These are phyloP conservation scores for Drosophila nikananu DNA, from an alignment of 1,140 invertebrate species.

Conservation along the genomic window DNA sequence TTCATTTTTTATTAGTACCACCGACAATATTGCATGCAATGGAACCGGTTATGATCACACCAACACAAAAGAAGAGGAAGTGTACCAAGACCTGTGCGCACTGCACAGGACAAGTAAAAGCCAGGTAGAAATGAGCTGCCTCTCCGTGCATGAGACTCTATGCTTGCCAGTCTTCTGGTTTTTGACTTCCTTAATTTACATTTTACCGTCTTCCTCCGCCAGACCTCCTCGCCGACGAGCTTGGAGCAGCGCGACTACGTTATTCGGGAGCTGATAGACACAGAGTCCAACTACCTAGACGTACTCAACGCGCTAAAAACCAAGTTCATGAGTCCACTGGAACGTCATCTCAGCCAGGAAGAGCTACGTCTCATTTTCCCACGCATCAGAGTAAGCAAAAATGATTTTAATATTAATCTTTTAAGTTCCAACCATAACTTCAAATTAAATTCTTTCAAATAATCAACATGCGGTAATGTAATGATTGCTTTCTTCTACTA, in stretches of 20 bases:
- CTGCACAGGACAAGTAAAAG: slow-evolving; percentile 84
- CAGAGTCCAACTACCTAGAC: slow-evolving; percentile 98
- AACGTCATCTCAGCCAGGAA: slow-evolving; percentile 89
- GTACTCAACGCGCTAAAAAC: slow-evolving; percentile 95
- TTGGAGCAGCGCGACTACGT: slow-evolving; percentile 97
- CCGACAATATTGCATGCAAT: slow-evolving; percentile 84
- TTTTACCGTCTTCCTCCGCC: slow-evolving; percentile 7
- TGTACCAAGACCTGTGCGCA: slow-evolving; percentile 85
- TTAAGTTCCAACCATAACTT: not conserved
- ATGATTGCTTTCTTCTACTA: no score
- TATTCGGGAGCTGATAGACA: slow-evolving; percentile 97
- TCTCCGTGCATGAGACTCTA: slow-evolving; percentile 49
- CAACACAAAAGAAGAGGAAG: slow-evolving; percentile 85
- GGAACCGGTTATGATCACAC: slow-evolving; percentile 84
- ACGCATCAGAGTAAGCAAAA: slow-evolving; percentile 91
- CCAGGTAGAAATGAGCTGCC: slow-evolving; percentile 78
- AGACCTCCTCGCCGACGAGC: slow-evolving; percentile 88
- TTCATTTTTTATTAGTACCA: slow-evolving; percentile 73
- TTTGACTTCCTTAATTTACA: slow-evolving; percentile 21
- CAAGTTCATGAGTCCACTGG: slow-evolving; percentile 93
- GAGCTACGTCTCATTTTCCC: slow-evolving; percentile 94
- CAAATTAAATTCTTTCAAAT: not conserved
- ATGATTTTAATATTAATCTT: not conserved
- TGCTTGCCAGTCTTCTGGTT: slow-evolving; percentile 8
- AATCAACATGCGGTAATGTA: no score